Conservation (phyloP, 1,140 invertebrate species). For the Aphidius gifuensis region DNA sequence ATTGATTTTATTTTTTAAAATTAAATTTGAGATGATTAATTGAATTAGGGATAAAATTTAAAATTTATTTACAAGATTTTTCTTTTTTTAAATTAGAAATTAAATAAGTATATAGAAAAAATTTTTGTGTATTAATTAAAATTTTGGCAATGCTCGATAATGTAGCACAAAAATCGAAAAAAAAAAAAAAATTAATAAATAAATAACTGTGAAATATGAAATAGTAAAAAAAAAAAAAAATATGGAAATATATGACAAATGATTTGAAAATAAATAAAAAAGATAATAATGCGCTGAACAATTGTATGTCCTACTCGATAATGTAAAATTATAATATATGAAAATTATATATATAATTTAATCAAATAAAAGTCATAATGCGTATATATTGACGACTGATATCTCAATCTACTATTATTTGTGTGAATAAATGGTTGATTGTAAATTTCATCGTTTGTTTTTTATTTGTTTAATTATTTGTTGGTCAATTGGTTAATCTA, state of each 20-base stretch:
- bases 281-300: slow-evolving; percentile 27
- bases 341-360: slow-evolving; percentile 23
- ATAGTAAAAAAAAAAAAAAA: background rate
- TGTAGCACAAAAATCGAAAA: too few species aligned
- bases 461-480: too few species aligned
- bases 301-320: slow-evolving; percentile 38
- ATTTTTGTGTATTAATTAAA: too few species aligned
- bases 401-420: slow-evolving; percentile 27
- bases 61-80: background rate
- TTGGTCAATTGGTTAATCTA: too few species aligned
- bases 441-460: slow-evolving; percentile 16
- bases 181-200: background rate
- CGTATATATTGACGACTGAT: slow-evolving; percentile 20
- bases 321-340: slow-evolving; percentile 41
- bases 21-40: background rate
- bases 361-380: slow-evolving; percentile 22
- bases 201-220: slow-evolving; percentile 8
- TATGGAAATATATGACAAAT: slow-evolving; percentile 2
- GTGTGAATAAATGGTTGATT: slow-evolving; percentile 25
- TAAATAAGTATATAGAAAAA: too few species aligned
- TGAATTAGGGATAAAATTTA: background rate
- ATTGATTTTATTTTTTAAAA: slow-evolving; percentile 5
- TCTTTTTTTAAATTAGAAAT: background rate
- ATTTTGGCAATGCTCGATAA: too few species aligned
- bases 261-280: slow-evolving; percentile 22